Evolutionary conservation across 2,888 invertebrate species (phyloP).

Genomic region (Eudemis profundana): DNA sequence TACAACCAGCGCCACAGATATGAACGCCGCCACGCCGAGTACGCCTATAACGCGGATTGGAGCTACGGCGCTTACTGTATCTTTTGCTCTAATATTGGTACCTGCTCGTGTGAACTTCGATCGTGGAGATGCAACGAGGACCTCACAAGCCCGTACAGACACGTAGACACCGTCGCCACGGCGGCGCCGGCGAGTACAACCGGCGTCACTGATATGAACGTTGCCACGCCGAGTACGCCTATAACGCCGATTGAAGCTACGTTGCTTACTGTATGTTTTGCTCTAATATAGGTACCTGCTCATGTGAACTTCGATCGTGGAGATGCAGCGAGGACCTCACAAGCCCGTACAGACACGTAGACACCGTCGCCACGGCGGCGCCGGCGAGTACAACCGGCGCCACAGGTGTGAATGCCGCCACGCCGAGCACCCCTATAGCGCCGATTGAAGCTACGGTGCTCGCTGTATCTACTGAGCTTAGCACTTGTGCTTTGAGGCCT

Average conservation of each 20-base stretch:
- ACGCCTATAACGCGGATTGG: no score
- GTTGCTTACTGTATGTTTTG: not conserved
- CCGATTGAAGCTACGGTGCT: conserved; percentile 74
- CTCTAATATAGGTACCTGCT: conserved; percentile 69
- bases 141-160: conserved; percentile 81
- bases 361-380: conserved; percentile 75
- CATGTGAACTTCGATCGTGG: conserved; percentile 78
- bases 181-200: conserved; percentile 78
- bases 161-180: conserved; percentile 73
- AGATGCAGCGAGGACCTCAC: conserved; percentile 79
- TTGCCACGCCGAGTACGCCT: conserved; percentile 81
- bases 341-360: conserved; percentile 82
- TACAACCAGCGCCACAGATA: no score
- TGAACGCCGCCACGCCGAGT: no score
- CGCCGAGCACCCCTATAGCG: conserved; percentile 81
- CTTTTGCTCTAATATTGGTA: no score
- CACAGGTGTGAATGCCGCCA: conserved; percentile 80
- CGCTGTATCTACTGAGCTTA: conserved; percentile 74
- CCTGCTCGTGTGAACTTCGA: conserved; percentile 81
- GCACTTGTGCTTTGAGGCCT: conserved; percentile 70
- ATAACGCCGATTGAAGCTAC: conserved; percentile 76
- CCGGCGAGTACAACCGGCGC: conserved; percentile 78
- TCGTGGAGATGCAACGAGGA: conserved; percentile 80
- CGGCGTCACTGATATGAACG: conserved; percentile 81
- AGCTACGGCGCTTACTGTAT: no score